Percentiles rank a stretch among this genome's conserved stretches.
Conservation (phyloP, 2,888 invertebrate genomes). For the Lochmaea crataegi region DNA sequence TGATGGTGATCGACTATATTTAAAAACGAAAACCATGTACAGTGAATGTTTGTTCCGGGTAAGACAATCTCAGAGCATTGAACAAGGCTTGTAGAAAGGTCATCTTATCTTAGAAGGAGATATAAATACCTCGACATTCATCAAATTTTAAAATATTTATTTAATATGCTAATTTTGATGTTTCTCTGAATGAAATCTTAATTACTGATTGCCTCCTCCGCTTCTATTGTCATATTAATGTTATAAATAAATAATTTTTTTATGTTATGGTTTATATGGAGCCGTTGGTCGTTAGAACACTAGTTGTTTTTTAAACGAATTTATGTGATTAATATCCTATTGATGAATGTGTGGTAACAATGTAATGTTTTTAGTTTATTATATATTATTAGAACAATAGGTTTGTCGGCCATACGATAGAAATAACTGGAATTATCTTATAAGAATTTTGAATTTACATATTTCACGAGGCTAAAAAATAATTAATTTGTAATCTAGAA, state of each 20-base stretch:
- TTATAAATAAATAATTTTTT: conserved; percentile 3
- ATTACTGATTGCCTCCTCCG: conserved; percentile 10
- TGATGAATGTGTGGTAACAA: not conserved
- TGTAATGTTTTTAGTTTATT: not conserved
- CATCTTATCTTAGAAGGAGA: conserved; percentile 29
- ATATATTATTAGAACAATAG: not conserved
- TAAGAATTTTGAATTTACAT: no score
- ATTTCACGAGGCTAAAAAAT: no score
- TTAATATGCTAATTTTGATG: conserved; percentile 32
- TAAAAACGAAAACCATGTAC: conserved; percentile 39
- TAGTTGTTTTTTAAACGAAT: not conserved
- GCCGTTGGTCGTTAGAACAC: not conserved
- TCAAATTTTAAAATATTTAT: conserved; percentile 30
- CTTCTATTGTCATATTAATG: conserved; percentile 11
- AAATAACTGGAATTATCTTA: no score
- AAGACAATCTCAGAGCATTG: conserved; percentile 26
- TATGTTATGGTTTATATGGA: not conserved
- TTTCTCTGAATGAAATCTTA: conserved; percentile 24
- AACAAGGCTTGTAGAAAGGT: conserved; percentile 31
- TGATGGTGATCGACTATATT: conserved; percentile 36
- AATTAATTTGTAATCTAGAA: no score
- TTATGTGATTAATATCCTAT: not conserved
- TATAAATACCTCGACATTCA: conserved; percentile 31
- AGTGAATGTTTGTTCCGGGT: conserved; percentile 35
- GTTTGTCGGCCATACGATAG: not conserved